These are phyloP conservation scores for Coelinius sp. DNA, from an alignment of 2,888 invertebrate genomes.

Conservation along the genomic window DNA sequence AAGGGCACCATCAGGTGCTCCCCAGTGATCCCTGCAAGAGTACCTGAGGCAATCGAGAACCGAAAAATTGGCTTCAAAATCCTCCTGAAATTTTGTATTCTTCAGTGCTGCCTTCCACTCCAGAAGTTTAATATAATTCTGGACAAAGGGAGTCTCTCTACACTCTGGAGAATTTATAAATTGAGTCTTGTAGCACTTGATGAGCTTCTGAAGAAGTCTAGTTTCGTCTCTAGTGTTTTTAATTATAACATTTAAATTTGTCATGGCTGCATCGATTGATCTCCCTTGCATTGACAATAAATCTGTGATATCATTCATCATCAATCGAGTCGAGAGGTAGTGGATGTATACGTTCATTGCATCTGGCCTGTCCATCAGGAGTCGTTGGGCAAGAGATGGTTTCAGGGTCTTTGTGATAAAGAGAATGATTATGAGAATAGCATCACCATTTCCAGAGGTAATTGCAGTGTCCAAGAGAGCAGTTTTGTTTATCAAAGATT, in stretches of 20 bases:
- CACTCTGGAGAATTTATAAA: conserved; percentile 62
- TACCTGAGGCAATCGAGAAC: conserved; percentile 73
- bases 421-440: conserved; percentile 80
- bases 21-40: conserved; percentile 73
- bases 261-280: conserved; percentile 76
- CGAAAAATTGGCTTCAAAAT: conserved; percentile 63
- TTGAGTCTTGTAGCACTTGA: conserved; percentile 62
- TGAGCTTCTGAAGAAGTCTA: conserved; percentile 63
- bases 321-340: conserved; percentile 79
- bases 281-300: conserved; percentile 82
- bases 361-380: conserved; percentile 79
- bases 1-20: conserved; percentile 72
- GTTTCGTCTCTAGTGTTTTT: conserved; percentile 62
- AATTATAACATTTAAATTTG: conserved; percentile 62
- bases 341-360: conserved; percentile 83
- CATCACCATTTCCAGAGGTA: conserved; percentile 82
- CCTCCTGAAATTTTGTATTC: conserved; percentile 65
- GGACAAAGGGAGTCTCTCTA: conserved; percentile 65
- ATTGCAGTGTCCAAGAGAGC: conserved; percentile 81
- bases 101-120: conserved; percentile 75
- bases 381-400: conserved; percentile 78
- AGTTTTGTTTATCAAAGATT: conserved; percentile 76
- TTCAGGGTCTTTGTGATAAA: conserved; percentile 84
- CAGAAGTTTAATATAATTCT: conserved; percentile 65
- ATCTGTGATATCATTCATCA: conserved; percentile 79